Evolutionary conservation across 2,113 vertebrate genomes (phyloP).

Genomic region (Hyperopisus bebe): DNA sequence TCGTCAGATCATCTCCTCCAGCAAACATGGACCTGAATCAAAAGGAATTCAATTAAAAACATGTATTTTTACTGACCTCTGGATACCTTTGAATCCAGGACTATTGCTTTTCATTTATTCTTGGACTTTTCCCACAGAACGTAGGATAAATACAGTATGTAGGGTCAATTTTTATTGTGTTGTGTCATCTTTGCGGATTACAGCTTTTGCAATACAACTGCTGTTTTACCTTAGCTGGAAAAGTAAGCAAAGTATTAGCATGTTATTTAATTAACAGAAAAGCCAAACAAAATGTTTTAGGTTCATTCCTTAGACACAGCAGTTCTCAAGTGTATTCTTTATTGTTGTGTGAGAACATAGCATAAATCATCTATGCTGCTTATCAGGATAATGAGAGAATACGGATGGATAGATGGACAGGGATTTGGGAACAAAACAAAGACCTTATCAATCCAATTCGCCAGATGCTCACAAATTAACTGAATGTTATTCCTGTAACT

Average conservation of each 20-base stretch:
- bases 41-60: background rate
- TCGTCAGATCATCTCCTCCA: background rate
- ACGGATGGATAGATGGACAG: background rate
- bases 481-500: background rate
- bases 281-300: background rate
- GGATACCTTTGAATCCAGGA: background rate
- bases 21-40: background rate
- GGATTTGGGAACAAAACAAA: background rate
- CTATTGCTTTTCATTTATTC: background rate
- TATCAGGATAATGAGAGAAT: background rate
- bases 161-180: background rate
- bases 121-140: background rate
- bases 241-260: background rate
- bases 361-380: background rate
- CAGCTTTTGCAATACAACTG: background rate
- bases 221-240: background rate
- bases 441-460: background rate
- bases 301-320: background rate
- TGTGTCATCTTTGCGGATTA: background rate
- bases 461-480: background rate
- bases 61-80: background rate
- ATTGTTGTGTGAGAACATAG: background rate
- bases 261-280: background rate
- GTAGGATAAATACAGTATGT: background rate
- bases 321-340: background rate